These are phyloP conservation scores for Phyllotreta striolata DNA, from an alignment of 2,888 invertebrate genomes.

Conservation along the genomic window DNA sequence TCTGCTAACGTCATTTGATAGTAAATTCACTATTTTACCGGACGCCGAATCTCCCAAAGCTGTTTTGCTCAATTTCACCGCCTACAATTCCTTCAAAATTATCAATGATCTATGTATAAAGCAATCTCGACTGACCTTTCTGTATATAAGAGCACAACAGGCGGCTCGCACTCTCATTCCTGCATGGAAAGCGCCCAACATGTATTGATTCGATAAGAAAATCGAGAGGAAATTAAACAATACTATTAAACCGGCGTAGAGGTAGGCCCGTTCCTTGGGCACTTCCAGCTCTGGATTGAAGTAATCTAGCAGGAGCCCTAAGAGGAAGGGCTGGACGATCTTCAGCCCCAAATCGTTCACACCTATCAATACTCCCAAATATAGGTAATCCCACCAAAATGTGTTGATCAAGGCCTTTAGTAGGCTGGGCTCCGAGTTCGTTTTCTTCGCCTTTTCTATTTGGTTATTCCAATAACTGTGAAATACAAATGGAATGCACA, in stretches of 20 bases:
- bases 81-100: conserved; percentile 57
- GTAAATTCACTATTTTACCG: conserved; percentile 60
- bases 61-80: conserved; percentile 16
- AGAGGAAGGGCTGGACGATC: conserved; percentile 69
- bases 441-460: conserved; percentile 64
- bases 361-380: conserved; percentile 68
- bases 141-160: conserved; percentile 80
- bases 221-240: conserved; percentile 65
- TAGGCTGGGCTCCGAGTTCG: conserved; percentile 69
- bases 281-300: conserved; percentile 65
- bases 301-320: conserved; percentile 70
- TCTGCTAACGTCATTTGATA: conserved; percentile 32
- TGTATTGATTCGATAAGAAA: conserved; percentile 69
- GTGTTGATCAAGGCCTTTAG: conserved; percentile 70
- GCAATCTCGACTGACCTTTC: conserved; percentile 73
- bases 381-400: conserved; percentile 71
- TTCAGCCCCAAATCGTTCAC: conserved; percentile 65
- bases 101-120: not conserved
- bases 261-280: conserved; percentile 66
- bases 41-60: conserved; percentile 73
- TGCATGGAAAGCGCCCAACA: conserved; percentile 71
- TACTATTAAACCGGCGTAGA: conserved; percentile 67
- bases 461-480: conserved; percentile 73
- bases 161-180: conserved; percentile 83
- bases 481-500: conserved; percentile 33